Evolutionary conservation across 1,140 invertebrate species (phyloP), one percentile per base, ranked within the genome.

Genomic region (Eumeta japonica): DNA sequence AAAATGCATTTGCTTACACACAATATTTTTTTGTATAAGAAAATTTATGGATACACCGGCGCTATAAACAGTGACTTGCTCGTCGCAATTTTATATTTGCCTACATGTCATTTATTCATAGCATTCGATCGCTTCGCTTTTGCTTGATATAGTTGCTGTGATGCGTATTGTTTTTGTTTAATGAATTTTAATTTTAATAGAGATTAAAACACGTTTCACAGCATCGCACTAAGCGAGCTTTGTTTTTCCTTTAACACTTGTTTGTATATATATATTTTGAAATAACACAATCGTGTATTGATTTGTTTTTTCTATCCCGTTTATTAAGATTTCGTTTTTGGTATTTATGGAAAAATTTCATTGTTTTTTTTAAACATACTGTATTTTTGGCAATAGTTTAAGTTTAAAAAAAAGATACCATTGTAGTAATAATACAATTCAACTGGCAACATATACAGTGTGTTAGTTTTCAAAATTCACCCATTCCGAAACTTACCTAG

Each of bases 41-140:
- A n/a, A n/a, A n/a, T n/a, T n/a, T n/a, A n/a, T n/a, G n/a, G n/a
- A n/a, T n/a, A n/a, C n/a, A n/a, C n/a, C n/a, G n/a, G n/a, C n/a
- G n/a, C n/a, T n/a, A n/a, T n/a, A n/a, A n/a, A n/a, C n/a, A n/a
- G n/a, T n/a, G n/a, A n/a, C n/a, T n/a, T n/a, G n/a, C n/a, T n/a
- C n/a, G n/a, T n/a, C n/a, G n/a, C n/a, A n/a, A n/a, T n/a, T n/a
- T n/a, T n/a, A n/a, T n/a, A n/a, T n/a, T n/a, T n/a, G n/a, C n/a
- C n/a, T n/a, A n/a, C n/a, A n/a, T n/a, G n/a, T n/a, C n/a, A n/a
- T n/a, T n/a, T n/a, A n/a, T n/a, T n/a, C n/a, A n/a, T n/a, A n/a
- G n/a, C n/a, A n/a, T n/a, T n/a, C n/a, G 60, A 64, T 58, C 41
- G 62, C 65, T 70, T 70, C 50, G 67, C 67, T 73, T 71, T 56